Base-by-base conservation (phyloP, 2,113 vertebrate genomes). In the Craseonycteris thonglongyai region DNA sequence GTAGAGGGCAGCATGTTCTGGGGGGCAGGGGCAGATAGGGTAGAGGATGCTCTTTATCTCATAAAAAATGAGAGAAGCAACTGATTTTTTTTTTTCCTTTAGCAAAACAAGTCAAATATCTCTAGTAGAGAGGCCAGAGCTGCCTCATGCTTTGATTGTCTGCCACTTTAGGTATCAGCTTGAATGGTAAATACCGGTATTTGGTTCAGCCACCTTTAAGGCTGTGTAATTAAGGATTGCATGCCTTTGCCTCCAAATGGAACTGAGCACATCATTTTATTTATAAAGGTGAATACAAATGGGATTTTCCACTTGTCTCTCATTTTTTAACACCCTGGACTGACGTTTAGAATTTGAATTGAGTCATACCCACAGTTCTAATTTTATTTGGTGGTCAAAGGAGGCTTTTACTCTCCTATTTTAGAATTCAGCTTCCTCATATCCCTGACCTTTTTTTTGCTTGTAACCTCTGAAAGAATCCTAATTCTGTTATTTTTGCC, bases 1-100 rank as follows among this genome's bases (percentile, higher is more conserved):
- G 75, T 49, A 97, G 96, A 91, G 93, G 93, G 93, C 96, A 96
- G 76, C 89, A 94, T 89, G n/a, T 65, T 94, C 94, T 78, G 95
- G 59, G 16, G 13, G 3, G 22, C n/a, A n/a, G n/a, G n/a, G n/a
- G n/a, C n/a, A n/a, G n/a, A n/a, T n/a, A n/a, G n/a, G n/a, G n/a
- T n/a, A 38, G 38, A 28, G 33, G 30, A 38, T 40, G 35, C 51
- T 75, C 4, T 1, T 65, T 61, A 45, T 42, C 40, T 38, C 3
- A 0, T 71, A 85, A 92, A 95, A 82, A 63, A 76, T 19, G 54
- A 88, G 45, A 19, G 88, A 56, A 78, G 38, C 63, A 58, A 40
- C 38, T 79, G n/a, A 47, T 16, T 28, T 47, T 26, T 38, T 54
- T 51, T 69, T 40, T 4, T 6, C 45, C 51, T 45, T 68, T n/a